phyloP scores from a whole-genome alignment of 2,888 invertebrate genomes.

The Eucriotettix oculatus region DNA sequence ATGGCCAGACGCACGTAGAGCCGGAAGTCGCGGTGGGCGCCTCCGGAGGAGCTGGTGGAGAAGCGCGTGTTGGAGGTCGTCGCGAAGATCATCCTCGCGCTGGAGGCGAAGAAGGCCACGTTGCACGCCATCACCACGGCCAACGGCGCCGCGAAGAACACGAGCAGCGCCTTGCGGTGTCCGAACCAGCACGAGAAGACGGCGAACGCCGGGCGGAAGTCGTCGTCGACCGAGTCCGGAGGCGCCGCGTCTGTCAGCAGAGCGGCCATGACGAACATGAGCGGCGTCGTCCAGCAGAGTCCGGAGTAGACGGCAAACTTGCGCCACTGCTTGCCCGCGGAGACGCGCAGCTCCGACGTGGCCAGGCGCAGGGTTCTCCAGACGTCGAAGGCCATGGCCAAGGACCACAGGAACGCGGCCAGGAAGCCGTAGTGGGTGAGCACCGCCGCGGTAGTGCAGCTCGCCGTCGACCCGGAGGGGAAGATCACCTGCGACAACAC shows the following conservation, averaged over 20 bases:
- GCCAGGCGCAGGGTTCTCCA: conserved; percentile 28
- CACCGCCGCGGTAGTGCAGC: conserved; percentile 26
- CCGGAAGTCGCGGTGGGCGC: conserved; percentile 22
- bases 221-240: conserved; percentile 4
- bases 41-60: conserved; percentile 1
- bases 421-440: conserved; percentile 32
- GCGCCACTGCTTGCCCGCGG: conserved; percentile 17
- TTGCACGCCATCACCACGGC: conserved; percentile 26
- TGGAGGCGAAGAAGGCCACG: conserved; percentile 25
- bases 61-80: conserved; percentile 14
- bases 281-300: conserved; percentile 28
- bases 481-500: too few relatives aligned
- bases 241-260: neutral
- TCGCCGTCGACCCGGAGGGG: conserved; percentile 7
- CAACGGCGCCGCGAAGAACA: conserved; percentile 32
- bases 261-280: conserved; percentile 18
- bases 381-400: conserved; percentile 33
- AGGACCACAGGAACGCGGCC: conserved; percentile 36
- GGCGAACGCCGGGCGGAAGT: conserved; percentile 22
- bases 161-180: conserved; percentile 26
- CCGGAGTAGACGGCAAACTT: conserved; percentile 26
- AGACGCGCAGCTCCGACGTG: conserved; percentile 26
- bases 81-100: conserved; percentile 24
- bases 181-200: conserved; percentile 32
- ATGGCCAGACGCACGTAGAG: conserved; percentile 28